phyloP scores from a whole-genome alignment of 2,888 invertebrate species.

The Rhogogaster chlorosoma region DNA sequence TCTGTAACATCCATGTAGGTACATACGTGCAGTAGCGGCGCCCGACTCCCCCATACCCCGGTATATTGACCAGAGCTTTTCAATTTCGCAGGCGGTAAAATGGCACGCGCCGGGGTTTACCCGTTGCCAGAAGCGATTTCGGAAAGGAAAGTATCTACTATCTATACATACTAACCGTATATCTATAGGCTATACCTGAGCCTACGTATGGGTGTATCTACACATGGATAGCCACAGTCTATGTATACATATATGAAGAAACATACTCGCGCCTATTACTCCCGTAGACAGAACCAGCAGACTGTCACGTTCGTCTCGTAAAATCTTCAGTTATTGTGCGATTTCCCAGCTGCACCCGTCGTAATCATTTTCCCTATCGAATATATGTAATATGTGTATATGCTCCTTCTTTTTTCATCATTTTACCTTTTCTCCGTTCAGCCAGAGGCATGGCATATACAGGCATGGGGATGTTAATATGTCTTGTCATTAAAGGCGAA shows the following conservation, averaged over 20 bases:
- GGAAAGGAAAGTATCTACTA: conserved; percentile 2
- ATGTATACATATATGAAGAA: neutral
- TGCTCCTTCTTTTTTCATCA: neutral
- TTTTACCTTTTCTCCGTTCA: neutral
- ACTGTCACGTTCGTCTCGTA: conserved; percentile 26
- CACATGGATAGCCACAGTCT: neutral
- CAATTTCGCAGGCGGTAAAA: conserved; percentile 40
- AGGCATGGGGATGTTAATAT: neutral
- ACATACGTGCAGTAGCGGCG: neutral
- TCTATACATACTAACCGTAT: neutral
- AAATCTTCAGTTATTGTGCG: neutral
- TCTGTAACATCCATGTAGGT: neutral
- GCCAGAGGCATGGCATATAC: neutral
- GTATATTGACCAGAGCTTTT: conserved; percentile 47
- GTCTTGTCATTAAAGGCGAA: neutral
- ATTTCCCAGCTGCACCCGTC: neutral
- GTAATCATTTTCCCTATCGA: neutral
- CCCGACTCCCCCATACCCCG: neutral
- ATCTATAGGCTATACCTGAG: neutral
- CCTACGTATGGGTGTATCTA: neutral
- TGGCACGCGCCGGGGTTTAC: conserved; percentile 35
- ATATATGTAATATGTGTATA: neutral
- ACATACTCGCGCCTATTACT: conserved; percentile 5
- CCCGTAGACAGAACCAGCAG: too few relatives aligned
- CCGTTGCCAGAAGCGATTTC: conserved; percentile 18